phyloP scores from a whole-genome alignment of 2,797 vertebrate genomes.

The Antrozous pallidus region DNA sequence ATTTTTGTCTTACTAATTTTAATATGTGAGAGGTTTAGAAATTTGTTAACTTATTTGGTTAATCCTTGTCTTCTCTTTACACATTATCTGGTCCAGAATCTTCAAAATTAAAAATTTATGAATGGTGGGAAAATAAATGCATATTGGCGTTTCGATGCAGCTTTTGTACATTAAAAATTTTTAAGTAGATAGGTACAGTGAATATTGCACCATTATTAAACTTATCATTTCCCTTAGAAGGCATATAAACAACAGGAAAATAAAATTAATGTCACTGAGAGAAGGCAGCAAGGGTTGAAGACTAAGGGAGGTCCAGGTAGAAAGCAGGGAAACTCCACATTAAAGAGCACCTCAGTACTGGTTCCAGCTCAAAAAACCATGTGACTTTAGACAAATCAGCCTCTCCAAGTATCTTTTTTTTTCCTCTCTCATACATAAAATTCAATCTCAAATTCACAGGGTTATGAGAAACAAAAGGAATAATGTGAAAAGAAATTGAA shows the following conservation, averaged over 20 bases:
- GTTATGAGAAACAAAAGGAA: constrained; percentile 6
- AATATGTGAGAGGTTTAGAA: constrained; percentile 59
- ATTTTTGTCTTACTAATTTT: constrained; percentile 58
- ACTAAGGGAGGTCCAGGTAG: neutral
- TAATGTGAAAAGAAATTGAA: neutral
- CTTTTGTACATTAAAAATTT: neutral
- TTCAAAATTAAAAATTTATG: constrained; percentile 61
- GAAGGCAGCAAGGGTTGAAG: neutral
- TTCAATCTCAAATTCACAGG: neutral
- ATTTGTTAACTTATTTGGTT: constrained; percentile 60
- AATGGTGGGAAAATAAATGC: constrained; percentile 49
- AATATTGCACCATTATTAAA: neutral
- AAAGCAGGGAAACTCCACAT: neutral
- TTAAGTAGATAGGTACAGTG: constrained; percentile 29
- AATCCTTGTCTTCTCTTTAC: constrained; percentile 53
- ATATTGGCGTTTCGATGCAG: constrained; percentile 43
- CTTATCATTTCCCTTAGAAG: constrained; percentile 14
- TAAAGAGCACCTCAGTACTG: neutral
- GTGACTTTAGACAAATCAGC: neutral
- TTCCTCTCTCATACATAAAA: neutral
- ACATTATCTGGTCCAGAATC: constrained; percentile 55
- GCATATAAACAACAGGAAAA: neutral
- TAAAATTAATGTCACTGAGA: neutral
- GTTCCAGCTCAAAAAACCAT: neutral
- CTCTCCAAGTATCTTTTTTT: neutral